phyloP scores from a whole-genome alignment of 23 tunicate species.

The Diplosoma virens region DNA sequence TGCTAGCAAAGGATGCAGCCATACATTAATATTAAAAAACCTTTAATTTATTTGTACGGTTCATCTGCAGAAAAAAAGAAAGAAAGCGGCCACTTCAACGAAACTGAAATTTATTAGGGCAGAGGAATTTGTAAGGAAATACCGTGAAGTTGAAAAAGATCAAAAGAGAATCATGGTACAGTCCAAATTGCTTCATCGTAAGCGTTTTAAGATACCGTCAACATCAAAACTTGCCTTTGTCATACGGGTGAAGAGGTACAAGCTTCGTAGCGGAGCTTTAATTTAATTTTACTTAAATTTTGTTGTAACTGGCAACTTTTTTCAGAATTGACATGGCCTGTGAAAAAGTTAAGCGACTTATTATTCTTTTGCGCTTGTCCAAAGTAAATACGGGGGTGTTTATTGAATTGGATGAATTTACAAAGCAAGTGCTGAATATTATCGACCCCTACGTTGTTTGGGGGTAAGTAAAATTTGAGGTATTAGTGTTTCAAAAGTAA shows the following conservation, averaged over 20 bases:
- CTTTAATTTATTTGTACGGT: too few relatives aligned
- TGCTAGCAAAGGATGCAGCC: too few relatives aligned
- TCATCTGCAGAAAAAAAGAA: neutral
- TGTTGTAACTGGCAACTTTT: too few relatives aligned
- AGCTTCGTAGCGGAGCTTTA: too few relatives aligned
- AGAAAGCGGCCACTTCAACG: too few relatives aligned
- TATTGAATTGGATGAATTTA: constrained; percentile 68
- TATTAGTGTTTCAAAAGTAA: too few relatives aligned
- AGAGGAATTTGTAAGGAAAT: constrained; percentile 4
- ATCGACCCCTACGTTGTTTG: constrained; percentile 88
- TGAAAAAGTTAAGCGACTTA: constrained; percentile 66
- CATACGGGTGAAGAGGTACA: constrained; percentile 84
- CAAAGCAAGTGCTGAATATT: constrained; percentile 76
- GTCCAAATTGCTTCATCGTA: too few relatives aligned
- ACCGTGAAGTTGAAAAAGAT: neutral
- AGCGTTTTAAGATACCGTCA: constrained; percentile 36
- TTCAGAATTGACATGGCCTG: constrained; percentile 75
- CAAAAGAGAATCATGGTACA: neutral
- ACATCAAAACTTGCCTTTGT: constrained; percentile 92
- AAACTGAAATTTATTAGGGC: too few relatives aligned
- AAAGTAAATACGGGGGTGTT: constrained; percentile 89
- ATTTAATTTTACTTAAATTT: too few relatives aligned
- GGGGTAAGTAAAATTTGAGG: constrained; percentile 75
- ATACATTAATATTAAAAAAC: too few relatives aligned
- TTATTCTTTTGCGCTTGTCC: constrained; percentile 75